These are phyloP conservation scores for Andrena hattorfiana DNA, from an alignment of 2,888 invertebrate species.

Conservation along the genomic window DNA sequence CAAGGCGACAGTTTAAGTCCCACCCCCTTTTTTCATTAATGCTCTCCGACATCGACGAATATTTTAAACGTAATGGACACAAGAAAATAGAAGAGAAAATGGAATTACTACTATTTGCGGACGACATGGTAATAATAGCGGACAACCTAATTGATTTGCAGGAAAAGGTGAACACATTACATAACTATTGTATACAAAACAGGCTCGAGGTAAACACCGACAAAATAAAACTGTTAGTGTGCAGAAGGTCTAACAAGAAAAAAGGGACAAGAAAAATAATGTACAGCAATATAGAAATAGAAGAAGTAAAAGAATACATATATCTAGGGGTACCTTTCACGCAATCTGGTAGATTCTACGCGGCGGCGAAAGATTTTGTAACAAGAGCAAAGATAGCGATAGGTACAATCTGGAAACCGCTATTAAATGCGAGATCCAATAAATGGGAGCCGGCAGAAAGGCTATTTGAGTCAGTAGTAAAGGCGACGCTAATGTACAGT, in stretches of 20 bases:
- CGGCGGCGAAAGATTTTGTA: background rate
- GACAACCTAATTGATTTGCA: background rate
- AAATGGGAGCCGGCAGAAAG: background rate
- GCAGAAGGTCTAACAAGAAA: background rate
- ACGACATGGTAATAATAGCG: too few relatives aligned
- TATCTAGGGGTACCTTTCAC: background rate
- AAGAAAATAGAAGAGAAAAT: conserved; percentile 2
- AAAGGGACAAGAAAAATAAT: background rate
- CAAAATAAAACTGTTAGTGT: background rate
- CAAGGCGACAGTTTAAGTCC: conserved; percentile 8
- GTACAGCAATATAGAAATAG: background rate
- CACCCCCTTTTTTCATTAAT: background rate
- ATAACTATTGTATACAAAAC: background rate
- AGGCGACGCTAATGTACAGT: background rate
- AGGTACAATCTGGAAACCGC: conserved; percentile 4
- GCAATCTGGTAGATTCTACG: background rate
- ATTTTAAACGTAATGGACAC: background rate
- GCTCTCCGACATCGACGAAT: background rate
- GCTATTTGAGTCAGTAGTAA: background rate
- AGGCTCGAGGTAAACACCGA: background rate
- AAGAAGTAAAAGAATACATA: background rate
- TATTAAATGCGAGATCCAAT: background rate
- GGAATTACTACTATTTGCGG: background rate
- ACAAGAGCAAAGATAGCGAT: background rate
- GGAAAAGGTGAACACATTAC: background rate